Percentiles rank a stretch among this genome's conserved stretches.
Evolutionary conservation across 1,140 invertebrate species (phyloP).

Genomic region (Sinonovacula constricta): DNA sequence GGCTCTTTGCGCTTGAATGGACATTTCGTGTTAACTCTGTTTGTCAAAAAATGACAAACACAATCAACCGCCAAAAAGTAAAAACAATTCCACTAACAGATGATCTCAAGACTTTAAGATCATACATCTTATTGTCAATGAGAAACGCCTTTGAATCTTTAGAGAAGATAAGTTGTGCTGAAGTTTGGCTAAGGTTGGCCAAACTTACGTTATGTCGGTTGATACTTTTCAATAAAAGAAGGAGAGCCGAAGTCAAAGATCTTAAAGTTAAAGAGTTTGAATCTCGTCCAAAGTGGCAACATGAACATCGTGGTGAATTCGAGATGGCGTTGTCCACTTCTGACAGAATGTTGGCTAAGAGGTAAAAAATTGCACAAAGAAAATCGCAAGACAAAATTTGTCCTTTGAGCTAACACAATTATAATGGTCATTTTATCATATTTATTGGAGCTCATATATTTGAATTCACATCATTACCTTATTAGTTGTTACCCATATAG

Average conservation of each 20-base stretch:
- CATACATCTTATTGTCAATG: background rate
- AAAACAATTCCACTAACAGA: conserved; percentile 29
- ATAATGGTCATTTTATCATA: too few relatives aligned
- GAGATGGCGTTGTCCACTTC: conserved; percentile 8
- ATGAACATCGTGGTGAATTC: conserved; percentile 9
- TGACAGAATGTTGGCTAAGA: conserved; percentile 5
- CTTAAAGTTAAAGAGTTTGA: background rate
- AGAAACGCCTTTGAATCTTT: background rate
- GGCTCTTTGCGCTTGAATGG: conserved; percentile 13
- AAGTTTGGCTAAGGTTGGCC: conserved; percentile 4
- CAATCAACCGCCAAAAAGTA: conserved; percentile 6
- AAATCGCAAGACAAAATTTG: too few relatives aligned
- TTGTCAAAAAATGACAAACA: conserved; percentile 2
- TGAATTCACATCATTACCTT: too few relatives aligned
- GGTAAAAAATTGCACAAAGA: background rate
- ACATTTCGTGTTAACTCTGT: conserved; percentile 14
- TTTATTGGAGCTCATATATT: too few relatives aligned
- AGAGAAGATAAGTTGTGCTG: background rate
- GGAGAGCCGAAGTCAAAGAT: background rate
- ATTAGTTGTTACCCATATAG: too few relatives aligned
- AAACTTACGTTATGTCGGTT: conserved; percentile 6
- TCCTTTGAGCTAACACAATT: too few relatives aligned
- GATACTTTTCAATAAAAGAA: background rate
- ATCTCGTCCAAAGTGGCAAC: conserved; percentile 3
- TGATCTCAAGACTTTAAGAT: conserved; percentile 7